Evolutionary conservation across 2,797 vertebrate genomes (phyloP).

Genomic region (Peromyscus nudipes): DNA sequence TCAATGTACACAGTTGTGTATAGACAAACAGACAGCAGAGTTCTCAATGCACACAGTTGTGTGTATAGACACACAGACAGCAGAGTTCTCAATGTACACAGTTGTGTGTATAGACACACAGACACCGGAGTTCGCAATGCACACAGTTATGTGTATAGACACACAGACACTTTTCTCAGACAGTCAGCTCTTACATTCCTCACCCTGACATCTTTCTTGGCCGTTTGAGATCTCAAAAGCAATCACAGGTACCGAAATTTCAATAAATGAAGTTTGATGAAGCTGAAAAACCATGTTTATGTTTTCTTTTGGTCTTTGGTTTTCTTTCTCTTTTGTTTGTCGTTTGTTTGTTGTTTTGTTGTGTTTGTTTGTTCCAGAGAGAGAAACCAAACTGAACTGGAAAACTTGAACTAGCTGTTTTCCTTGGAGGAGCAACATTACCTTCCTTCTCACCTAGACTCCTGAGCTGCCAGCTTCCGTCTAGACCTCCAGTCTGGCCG

Average conservation of each 20-base stretch:
- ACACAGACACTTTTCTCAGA: neutral
- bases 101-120: neutral
- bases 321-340: neutral
- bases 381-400: neutral
- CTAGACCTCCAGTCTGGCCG: neutral
- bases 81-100: neutral
- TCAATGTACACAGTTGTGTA: no score
- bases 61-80: no score
- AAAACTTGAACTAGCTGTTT: slow-evolving; percentile 39
- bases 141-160: neutral
- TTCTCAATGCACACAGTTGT: no score
- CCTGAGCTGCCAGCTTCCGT: neutral
- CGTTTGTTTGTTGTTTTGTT: neutral
- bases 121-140: neutral
- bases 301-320: neutral
- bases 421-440: slow-evolving; percentile 40
- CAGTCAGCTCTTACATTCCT: neutral
- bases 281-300: slow-evolving; percentile 23
- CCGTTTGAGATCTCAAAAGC: slow-evolving; percentile 31
- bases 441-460: slow-evolving; percentile 23
- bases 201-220: neutral
- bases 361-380: neutral
- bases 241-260: slow-evolving; percentile 46
- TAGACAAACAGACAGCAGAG: no score
- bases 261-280: slow-evolving; percentile 42